These are phyloP conservation scores for Intellagama lesueurii DNA, from an alignment of 2,797 vertebrate species.

Conservation along the genomic window DNA sequence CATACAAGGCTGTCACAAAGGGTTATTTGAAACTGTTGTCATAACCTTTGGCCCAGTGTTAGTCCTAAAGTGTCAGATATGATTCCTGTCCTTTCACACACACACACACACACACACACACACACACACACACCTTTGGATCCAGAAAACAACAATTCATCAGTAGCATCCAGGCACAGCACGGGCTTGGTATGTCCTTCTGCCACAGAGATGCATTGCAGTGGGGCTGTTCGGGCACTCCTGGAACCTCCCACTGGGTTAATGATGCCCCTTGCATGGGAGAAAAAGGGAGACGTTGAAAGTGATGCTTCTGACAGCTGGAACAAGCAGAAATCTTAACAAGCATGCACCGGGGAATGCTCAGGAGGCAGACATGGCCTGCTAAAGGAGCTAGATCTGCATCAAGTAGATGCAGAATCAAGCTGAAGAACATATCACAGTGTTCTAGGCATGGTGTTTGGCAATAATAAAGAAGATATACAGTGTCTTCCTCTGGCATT, in stretches of 20 bases:
- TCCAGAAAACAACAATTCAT: slow-evolving; percentile 95
- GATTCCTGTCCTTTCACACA: rapidly evolving
- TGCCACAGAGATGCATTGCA: slow-evolving; percentile 94
- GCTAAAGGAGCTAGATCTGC: not conserved
- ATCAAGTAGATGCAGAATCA: slow-evolving; percentile 28
- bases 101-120: slow-evolving; percentile 65
- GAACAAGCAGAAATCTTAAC: not conserved
- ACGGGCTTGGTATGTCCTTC: slow-evolving; percentile 97
- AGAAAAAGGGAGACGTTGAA: slow-evolving; percentile 66
- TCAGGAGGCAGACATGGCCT: not conserved
- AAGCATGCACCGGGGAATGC: slow-evolving; percentile 1
- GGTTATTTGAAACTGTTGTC: not conserved
- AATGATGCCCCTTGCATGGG: slow-evolving; percentile 89
- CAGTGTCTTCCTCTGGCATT: not conserved
- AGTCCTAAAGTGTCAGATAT: not conserved
- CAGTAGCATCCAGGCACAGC: slow-evolving; percentile 95
- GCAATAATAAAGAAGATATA: not conserved
- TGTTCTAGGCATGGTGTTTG: not conserved
- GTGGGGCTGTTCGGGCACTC: slow-evolving; percentile 89
- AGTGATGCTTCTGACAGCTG: not conserved
- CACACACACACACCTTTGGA: slow-evolving; percentile 87
- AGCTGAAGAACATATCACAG: not conserved
- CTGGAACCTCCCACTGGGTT: slow-evolving; percentile 91
- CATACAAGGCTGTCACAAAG: not conserved
- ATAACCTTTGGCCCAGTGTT: not conserved